phyloP scores from a whole-genome alignment of 1,140 invertebrate species.

The Drosophila cardini region DNA sequence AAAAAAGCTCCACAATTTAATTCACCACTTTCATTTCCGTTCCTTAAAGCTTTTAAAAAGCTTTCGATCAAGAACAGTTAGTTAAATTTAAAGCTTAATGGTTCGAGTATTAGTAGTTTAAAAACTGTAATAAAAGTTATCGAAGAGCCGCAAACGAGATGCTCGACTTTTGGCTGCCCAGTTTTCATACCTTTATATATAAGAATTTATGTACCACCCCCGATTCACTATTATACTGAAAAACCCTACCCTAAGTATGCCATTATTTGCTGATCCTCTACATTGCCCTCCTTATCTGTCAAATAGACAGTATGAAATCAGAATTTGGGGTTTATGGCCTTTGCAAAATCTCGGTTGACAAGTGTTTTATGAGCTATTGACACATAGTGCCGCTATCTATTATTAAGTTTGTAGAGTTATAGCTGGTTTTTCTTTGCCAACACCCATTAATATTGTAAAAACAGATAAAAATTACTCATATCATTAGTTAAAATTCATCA shows the following conservation, averaged over 20 bases:
- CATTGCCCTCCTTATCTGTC: constrained; percentile 39
- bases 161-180: neutral
- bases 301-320: constrained; percentile 33
- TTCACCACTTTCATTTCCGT: neutral
- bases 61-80: neutral
- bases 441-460: constrained; percentile 3
- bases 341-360: constrained; percentile 25
- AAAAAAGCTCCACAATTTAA: neutral
- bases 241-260: constrained; percentile 8
- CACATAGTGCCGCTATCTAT: constrained; percentile 27
- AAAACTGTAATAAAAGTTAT: too few relatives aligned
- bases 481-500: neutral
- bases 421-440: constrained; percentile 3
- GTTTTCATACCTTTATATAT: constrained; percentile 2
- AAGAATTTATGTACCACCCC: neutral
- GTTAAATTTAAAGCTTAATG: neutral
- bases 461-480: constrained; percentile 4
- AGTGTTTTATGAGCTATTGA: constrained; percentile 27
- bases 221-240: constrained; percentile 1
- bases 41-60: neutral
- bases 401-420: constrained; percentile 5
- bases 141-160: too few relatives aligned
- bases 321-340: constrained; percentile 15
- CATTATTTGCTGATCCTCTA: constrained; percentile 21
- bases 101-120: neutral